Base-by-base conservation (phyloP, 2,888 invertebrate genomes). In the Halocaridina rubra region DNA sequence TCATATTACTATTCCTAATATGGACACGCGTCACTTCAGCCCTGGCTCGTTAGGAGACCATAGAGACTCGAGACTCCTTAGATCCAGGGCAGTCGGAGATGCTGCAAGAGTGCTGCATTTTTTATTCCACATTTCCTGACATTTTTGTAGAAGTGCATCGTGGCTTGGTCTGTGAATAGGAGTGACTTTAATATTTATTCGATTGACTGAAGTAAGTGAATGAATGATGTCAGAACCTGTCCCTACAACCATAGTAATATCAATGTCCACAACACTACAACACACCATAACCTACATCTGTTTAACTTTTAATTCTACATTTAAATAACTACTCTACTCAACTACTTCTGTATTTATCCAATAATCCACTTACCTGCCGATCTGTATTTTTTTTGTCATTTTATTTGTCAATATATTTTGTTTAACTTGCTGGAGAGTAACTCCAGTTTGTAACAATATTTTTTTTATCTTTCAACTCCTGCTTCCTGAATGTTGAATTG, bases 141-240 rank as follows among this genome's bases (percentile, higher is more conserved):
- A 61, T 74, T 53, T 61, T 64, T 61, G 74, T 79, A 79, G 79
- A 72, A 79, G 53, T 84, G 84, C 84, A 84, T 84, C 79, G 72
- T 84, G 84, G 74, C 74, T 64, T 84, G 81, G 61, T 27, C 61
- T 75, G 39, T 64, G 64, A 59, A 22, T 81, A 46, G 75, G 72
- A 80, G 80, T 71, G 46, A 53, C 30, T 24, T 59, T 22, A 76
- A 24, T 33, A 16, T 33, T n/a, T n/a, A n/a, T n/a, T 74, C 33
- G 29, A 27, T 30, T 71, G 71, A 71, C 71, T 22, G 16, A 24
- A 67, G 30, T 46, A 16, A 78, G 46, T n/a, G 8, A 57, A 80
- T 72, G 71, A 57, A 71, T 79, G 72, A 30, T 30, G 32, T 59
- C 29, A 71, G 53, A 59, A 53, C 76, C 3, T 30, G 39, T 16